These are phyloP conservation scores for Ennomos erosarius DNA, from an alignment of 2,888 invertebrate species.

Conservation along the genomic window DNA sequence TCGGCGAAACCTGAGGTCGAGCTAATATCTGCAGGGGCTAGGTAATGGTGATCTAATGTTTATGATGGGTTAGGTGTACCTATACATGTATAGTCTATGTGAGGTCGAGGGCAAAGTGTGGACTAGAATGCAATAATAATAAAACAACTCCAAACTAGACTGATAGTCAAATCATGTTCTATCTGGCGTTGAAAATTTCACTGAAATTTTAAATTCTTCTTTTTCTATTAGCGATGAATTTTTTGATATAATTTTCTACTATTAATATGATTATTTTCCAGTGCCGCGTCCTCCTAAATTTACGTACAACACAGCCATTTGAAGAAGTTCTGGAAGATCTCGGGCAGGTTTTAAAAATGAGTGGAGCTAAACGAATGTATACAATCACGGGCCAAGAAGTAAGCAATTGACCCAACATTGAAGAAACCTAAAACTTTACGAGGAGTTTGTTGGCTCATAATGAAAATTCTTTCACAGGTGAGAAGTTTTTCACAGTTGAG, in stretches of 20 bases:
- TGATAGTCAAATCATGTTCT: too few species aligned
- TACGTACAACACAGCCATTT: conserved; percentile 96
- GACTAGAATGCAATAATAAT: conserved; percentile 19
- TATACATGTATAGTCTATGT: conserved; percentile 3
- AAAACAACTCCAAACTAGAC: background rate
- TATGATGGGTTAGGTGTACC: conserved; percentile 18
- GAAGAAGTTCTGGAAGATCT: conserved; percentile 97
- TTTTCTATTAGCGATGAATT: too few species aligned
- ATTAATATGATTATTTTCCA: conserved; percentile 57
- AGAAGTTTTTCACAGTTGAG: conserved; percentile 97
- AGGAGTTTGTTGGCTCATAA: too few species aligned
- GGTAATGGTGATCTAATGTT: conserved; percentile 23
- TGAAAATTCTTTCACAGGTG: conserved; percentile 77
- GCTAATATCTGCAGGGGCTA: conserved; percentile 48
- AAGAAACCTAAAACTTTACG: too few species aligned
- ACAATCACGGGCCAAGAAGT: conserved; percentile 97
- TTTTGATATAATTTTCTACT: too few species aligned
- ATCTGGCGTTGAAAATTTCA: too few species aligned
- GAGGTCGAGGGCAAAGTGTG: conserved; percentile 28
- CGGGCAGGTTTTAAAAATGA: conserved; percentile 96
- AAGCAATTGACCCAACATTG: conserved; percentile 39
- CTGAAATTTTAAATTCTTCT: too few species aligned
- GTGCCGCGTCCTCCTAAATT: conserved; percentile 96
- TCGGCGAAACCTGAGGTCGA: conserved; percentile 43
- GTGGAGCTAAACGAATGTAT: conserved; percentile 95